These are phyloP conservation scores for Dicranocentrus wangi DNA, from an alignment of 2,888 invertebrate species.

Conservation along the genomic window DNA sequence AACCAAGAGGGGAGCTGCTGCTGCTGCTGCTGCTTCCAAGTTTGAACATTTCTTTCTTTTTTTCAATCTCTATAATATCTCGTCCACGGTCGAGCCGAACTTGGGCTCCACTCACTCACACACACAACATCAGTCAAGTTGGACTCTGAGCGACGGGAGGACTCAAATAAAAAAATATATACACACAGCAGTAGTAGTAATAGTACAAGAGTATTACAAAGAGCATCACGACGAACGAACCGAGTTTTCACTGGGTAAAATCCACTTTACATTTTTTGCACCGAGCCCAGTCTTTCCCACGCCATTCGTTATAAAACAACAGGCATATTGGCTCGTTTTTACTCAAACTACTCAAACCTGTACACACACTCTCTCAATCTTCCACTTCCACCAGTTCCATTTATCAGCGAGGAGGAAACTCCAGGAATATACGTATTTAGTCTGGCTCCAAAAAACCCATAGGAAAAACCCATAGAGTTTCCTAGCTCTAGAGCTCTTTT, in stretches of 20 bases:
- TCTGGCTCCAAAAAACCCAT: slow-evolving; percentile 28
- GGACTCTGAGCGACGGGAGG: slow-evolving; percentile 16
- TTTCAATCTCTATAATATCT: slow-evolving; percentile 51
- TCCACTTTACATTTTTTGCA: slow-evolving; percentile 30
- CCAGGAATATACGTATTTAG: no score
- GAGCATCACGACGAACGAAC: no score
- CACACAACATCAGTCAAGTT: slow-evolving; percentile 65
- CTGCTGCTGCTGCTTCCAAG: neutral
- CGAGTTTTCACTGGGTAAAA: slow-evolving; percentile 15
- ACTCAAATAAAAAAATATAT: neutral
- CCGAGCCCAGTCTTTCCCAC: no score
- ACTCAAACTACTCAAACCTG: no score
- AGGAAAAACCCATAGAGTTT: neutral
- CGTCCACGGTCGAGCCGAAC: slow-evolving; percentile 55
- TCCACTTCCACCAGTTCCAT: no score
- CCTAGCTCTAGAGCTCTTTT: neutral
- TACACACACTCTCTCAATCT: no score
- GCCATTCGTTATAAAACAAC: no score
- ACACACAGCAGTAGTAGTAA: neutral
- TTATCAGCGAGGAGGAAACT: no score
- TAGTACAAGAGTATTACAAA: no score
- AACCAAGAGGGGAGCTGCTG: slow-evolving; percentile 18
- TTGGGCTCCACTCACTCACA: slow-evolving; percentile 57
- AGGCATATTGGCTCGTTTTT: no score
- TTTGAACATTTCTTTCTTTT: neutral